A percentile compares a stretch with the other conserved stretches of the same genome.
Evolutionary conservation across 2,888 invertebrate genomes (phyloP).

Genomic region (Cyaniris semiargus): DNA sequence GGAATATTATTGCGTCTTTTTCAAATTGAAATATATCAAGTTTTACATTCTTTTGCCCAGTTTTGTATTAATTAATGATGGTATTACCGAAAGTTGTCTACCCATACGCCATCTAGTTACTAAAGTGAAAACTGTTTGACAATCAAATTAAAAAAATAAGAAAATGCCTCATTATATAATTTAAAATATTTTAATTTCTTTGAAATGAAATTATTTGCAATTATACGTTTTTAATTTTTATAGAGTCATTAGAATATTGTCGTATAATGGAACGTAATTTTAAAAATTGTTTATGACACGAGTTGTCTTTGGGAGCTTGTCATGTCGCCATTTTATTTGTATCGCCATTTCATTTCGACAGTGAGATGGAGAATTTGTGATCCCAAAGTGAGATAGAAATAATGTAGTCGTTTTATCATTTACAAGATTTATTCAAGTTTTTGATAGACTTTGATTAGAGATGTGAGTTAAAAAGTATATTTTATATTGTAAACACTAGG

Average conservation of each 20-base stretch:
- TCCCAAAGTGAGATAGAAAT: slow-evolving; percentile 79
- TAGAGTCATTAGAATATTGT: not conserved
- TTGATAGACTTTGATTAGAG: not conserved
- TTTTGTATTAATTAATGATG: too few species aligned
- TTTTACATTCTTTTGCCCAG: too few species aligned
- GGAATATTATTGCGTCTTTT: too few species aligned
- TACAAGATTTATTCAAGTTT: slow-evolving; percentile 32
- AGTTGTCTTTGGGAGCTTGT: not conserved
- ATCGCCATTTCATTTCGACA: slow-evolving; percentile 80
- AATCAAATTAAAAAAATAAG: too few species aligned
- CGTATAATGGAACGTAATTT: slow-evolving; percentile 14
- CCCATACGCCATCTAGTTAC: too few species aligned
- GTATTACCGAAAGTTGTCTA: too few species aligned
- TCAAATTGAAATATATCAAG: too few species aligned
- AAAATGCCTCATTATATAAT: too few species aligned
- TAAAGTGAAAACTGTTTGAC: too few species aligned
- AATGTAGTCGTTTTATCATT: slow-evolving; percentile 53
- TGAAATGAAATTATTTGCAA: too few species aligned
- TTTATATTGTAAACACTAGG: not conserved
- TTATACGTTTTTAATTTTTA: not conserved
- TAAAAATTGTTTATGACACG: not conserved
- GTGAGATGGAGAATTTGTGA: slow-evolving; percentile 75
- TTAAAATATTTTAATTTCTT: not conserved
- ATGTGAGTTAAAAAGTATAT: slow-evolving; percentile 6
- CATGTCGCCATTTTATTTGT: slow-evolving; percentile 72